These are phyloP conservation scores for Allochrocebus solatus DNA, from an alignment of 2,797 vertebrate genomes.

Conservation along the genomic window DNA sequence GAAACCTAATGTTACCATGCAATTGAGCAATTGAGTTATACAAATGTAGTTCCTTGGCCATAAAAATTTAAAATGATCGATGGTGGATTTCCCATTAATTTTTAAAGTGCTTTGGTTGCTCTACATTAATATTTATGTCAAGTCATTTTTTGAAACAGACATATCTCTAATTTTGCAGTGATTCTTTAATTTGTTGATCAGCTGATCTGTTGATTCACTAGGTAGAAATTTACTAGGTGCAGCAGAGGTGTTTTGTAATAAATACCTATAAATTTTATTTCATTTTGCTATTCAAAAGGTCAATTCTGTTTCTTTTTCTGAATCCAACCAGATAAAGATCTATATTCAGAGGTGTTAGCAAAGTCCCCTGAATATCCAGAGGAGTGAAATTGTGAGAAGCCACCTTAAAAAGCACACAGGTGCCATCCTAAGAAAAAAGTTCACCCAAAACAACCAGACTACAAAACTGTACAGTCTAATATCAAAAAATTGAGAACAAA, in stretches of 20 bases:
- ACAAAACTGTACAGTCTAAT: neutral
- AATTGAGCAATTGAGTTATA: constrained; percentile 49
- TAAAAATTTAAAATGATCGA: constrained; percentile 58
- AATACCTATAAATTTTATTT: constrained; percentile 36
- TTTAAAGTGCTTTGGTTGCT: constrained; percentile 60
- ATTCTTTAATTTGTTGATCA: neutral
- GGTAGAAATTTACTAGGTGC: constrained; percentile 22
- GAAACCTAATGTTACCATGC: constrained; percentile 6
- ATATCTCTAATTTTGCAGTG: constrained; percentile 45
- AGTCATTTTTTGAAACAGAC: constrained; percentile 34
- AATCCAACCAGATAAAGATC: neutral
- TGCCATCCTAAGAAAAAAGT: neutral
- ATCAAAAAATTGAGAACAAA: neutral
- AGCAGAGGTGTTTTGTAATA: neutral
- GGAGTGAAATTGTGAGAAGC: neutral
- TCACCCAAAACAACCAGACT: neutral
- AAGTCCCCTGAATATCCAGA: neutral
- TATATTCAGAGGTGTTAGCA: neutral
- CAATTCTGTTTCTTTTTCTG: neutral
- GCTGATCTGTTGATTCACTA: constrained; percentile 15
- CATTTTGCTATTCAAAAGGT: neutral
- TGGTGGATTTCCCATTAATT: constrained; percentile 65
- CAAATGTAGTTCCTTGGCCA: constrained; percentile 33
- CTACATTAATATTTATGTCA: constrained; percentile 26
- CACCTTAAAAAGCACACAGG: neutral